These are phyloP conservation scores for Phyllotreta striolata DNA, from an alignment of 2,888 invertebrate species.

Conservation along the genomic window DNA sequence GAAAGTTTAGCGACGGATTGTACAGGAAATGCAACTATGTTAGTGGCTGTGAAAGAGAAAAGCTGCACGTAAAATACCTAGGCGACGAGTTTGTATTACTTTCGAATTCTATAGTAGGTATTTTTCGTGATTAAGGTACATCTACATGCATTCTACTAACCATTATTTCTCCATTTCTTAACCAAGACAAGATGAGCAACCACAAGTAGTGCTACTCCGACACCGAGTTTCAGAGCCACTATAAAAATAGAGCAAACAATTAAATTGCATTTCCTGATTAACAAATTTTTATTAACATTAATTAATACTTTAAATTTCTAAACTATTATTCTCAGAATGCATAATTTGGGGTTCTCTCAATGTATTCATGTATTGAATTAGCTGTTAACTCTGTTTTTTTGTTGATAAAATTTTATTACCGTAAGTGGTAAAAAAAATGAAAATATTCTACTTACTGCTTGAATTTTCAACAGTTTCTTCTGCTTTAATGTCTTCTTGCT, in stretches of 20 bases:
- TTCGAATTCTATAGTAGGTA: too few relatives aligned
- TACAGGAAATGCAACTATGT: conserved; percentile 59
- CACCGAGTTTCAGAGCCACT: conserved; percentile 87
- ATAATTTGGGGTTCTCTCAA: conserved; percentile 6
- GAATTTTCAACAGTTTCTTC: conserved; percentile 52
- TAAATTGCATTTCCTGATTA: conserved; percentile 61
- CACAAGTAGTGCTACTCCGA: conserved; percentile 84
- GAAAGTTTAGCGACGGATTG: too few relatives aligned
- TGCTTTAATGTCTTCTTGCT: conserved; percentile 41
- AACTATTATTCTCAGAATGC: conserved; percentile 16
- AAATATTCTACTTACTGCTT: conserved; percentile 48
- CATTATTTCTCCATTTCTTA: conserved; percentile 74
- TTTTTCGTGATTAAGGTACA: conserved; percentile 16
- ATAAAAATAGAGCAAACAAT: conserved; percentile 66
- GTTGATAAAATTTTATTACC: conserved; percentile 11
- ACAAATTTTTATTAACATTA: conserved; percentile 43
- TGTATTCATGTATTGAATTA: too few relatives aligned
- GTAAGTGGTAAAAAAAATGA: not conserved
- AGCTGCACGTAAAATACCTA: conserved; percentile 17
- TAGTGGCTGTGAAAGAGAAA: conserved; percentile 50
- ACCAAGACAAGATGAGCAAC: conserved; percentile 87
- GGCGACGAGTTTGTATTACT: conserved; percentile 18
- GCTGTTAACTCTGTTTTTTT: not conserved
- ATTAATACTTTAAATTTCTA: not conserved
- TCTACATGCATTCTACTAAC: conserved; percentile 66